These are phyloP conservation scores for Ischnus inquisitorius DNA, from an alignment of 2,888 invertebrate genomes.

Conservation along the genomic window DNA sequence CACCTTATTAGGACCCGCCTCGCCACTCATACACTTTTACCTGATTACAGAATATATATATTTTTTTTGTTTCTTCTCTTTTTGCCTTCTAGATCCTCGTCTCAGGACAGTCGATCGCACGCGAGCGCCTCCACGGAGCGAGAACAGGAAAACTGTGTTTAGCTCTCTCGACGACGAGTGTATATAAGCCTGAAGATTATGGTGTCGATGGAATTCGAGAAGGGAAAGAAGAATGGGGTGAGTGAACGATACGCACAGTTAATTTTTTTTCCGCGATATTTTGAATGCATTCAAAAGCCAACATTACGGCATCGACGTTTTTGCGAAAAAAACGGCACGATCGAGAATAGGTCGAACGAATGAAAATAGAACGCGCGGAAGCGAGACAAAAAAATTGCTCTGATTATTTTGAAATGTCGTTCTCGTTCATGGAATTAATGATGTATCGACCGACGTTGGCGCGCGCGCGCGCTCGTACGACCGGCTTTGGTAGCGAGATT, in stretches of 20 bases:
- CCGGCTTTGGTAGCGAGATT: constrained; percentile 55
- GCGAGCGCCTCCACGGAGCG: constrained; percentile 25
- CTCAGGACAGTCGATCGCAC: constrained; percentile 18
- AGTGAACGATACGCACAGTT: background rate
- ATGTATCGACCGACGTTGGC: constrained; percentile 50
- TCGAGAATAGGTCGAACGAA: background rate
- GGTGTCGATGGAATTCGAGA: constrained; percentile 38
- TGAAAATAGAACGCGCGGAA: background rate
- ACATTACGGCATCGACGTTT: background rate
- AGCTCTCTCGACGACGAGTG: constrained; percentile 29
- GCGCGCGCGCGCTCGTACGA: constrained; percentile 26
- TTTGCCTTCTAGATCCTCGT: constrained; percentile 13
- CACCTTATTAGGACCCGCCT: constrained; percentile 66
- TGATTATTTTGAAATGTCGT: constrained; percentile 51
- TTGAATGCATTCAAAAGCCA: constrained; percentile 19
- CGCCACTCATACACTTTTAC: constrained; percentile 59
- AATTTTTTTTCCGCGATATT: background rate
- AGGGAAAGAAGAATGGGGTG: background rate
- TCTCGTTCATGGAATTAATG: constrained; percentile 46
- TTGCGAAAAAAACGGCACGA: constrained; percentile 1
- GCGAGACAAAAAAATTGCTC: constrained; percentile 24
- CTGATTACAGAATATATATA: constrained; percentile 60
- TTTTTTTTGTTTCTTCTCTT: constrained; percentile 5
- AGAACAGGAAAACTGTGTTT: constrained; percentile 55
- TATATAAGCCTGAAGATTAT: constrained; percentile 26